A percentile compares a stretch with the other conserved stretches of the same genome.
phyloP scores from a whole-genome alignment of 2,113 vertebrate genomes.

The Saguinus midas region DNA sequence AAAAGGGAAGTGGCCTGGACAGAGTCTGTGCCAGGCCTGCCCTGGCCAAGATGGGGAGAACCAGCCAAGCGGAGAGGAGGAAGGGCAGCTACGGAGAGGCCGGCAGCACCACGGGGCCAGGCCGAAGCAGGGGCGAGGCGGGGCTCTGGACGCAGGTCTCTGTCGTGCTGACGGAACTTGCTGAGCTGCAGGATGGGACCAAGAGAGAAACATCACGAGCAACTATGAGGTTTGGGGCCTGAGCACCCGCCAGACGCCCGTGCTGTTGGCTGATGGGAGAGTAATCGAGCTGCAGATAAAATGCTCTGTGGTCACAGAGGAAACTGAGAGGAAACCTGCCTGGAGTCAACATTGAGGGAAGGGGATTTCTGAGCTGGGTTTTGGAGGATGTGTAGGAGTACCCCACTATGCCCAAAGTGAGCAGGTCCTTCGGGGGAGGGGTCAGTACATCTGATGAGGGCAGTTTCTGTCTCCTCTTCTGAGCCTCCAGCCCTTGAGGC shows the following conservation, averaged over 20 bases:
- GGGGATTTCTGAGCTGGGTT: neutral
- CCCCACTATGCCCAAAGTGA: neutral
- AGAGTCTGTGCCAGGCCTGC: neutral
- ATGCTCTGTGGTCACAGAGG: neutral
- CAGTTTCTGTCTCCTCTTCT: neutral
- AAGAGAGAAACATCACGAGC: too few species aligned
- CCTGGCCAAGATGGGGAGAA: too few species aligned
- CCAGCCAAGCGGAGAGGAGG: neutral
- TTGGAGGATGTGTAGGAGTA: neutral
- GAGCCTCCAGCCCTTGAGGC: too few species aligned
- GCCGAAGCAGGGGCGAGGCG: accelerated
- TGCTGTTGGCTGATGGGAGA: neutral
- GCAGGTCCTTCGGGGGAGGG: neutral
- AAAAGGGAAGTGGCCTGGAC: neutral
- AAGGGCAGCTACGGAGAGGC: neutral
- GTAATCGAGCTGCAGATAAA: neutral
- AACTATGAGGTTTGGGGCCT: neutral
- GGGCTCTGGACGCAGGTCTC: neutral
- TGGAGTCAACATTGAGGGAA: neutral
- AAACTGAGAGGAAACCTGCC: neutral
- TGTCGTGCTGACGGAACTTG: accelerated
- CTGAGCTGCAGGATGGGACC: neutral
- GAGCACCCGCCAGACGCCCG: too few species aligned
- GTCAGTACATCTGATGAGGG: too few species aligned
- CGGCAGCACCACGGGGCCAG: neutral